A percentile compares a stretch with the other conserved stretches of the same genome.
phyloP scores from a whole-genome alignment of 2,888 invertebrate species.

The Pasiphila rectangulata region DNA sequence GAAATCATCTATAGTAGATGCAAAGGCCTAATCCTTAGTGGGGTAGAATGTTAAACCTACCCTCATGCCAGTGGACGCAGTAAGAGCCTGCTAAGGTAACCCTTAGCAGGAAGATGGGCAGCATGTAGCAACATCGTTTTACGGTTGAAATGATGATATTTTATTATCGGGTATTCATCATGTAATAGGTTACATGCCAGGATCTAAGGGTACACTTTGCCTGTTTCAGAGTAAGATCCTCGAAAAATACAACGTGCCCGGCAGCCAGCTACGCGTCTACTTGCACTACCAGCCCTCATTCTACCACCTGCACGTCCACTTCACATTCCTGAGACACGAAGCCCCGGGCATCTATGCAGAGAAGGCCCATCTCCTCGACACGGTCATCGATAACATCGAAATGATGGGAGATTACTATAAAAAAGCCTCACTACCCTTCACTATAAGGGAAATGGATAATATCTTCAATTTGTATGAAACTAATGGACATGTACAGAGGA shows the following conservation, averaged over 20 bases:
- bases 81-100: no score
- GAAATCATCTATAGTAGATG: no score
- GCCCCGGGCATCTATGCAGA: constrained; percentile 92
- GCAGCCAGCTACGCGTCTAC: constrained; percentile 89
- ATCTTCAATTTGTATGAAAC: constrained; percentile 84
- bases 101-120: no score
- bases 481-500: constrained; percentile 75
- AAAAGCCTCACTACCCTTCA: constrained; percentile 89
- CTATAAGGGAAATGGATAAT: constrained; percentile 87
- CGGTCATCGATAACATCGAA: constrained; percentile 95
- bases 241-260: constrained; percentile 86
- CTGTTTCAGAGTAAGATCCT: constrained; percentile 85
- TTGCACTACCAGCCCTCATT: constrained; percentile 98
- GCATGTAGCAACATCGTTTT: no score
- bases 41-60: no score
- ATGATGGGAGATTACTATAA: constrained; percentile 91
- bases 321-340: constrained; percentile 89
- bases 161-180: no score
- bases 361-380: constrained; percentile 91
- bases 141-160: no score
- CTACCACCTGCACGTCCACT: constrained; percentile 97
- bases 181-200: no score
- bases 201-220: no score
- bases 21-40: no score
- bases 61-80: no score